Percentiles rank a stretch among this genome's conserved stretches.
Evolutionary conservation across 2,797 vertebrate species (phyloP).

Genomic region (Takifugu ocellatus): DNA sequence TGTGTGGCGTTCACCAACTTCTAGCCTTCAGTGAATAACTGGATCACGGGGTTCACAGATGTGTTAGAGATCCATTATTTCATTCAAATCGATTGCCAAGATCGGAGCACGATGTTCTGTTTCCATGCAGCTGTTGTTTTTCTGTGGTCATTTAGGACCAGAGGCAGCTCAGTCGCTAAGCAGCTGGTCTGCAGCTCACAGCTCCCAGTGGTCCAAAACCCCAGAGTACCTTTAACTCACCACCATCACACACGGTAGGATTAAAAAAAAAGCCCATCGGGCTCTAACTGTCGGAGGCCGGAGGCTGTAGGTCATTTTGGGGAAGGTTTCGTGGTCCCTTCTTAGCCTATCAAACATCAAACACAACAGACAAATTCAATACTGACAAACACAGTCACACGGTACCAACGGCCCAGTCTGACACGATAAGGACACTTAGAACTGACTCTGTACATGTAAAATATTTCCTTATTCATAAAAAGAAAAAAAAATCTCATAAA

Average conservation of each 20-base stretch:
- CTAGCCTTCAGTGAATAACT: too few species aligned
- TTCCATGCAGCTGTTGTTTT: too few species aligned
- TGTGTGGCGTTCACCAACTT: too few species aligned
- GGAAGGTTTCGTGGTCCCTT: conserved; percentile 40
- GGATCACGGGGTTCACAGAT: too few species aligned
- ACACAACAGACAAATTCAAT: conserved; percentile 39
- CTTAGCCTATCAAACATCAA: conserved; percentile 39
- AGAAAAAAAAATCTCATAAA: conserved; percentile 68
- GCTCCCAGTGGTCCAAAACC: conserved; percentile 6
- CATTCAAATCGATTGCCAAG: too few species aligned
- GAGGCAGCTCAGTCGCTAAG: too few species aligned
- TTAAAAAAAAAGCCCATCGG: background rate
- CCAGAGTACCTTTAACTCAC: conserved; percentile 28
- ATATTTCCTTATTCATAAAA: conserved; percentile 69
- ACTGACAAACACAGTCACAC: conserved; percentile 37
- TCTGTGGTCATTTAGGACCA: too few species aligned
- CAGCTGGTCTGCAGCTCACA: background rate
- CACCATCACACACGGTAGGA: background rate
- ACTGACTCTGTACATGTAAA: conserved; percentile 66
- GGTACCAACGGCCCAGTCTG: conserved; percentile 40
- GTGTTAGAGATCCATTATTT: too few species aligned
- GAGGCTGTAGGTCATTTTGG: conserved; percentile 10
- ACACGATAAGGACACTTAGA: conserved; percentile 52
- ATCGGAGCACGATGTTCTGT: too few species aligned
- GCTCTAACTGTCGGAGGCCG: background rate